Percentiles rank a stretch among this genome's conserved stretches.
Conservation (phyloP, 1,140 invertebrate genomes). For the Mycetomoellerius zeteki region DNA sequence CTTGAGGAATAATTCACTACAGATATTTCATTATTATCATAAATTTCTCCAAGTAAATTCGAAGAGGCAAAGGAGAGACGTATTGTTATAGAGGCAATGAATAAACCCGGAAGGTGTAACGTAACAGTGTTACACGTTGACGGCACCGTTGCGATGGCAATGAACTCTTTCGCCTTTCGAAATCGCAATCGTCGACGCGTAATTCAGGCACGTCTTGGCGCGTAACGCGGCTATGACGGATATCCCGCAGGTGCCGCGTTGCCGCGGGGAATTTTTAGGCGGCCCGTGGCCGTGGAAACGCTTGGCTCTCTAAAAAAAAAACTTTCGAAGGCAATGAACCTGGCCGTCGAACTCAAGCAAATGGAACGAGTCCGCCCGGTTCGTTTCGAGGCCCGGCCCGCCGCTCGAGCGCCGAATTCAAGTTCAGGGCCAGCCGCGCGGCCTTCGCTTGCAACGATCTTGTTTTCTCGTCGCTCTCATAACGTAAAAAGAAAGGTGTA, state of each 20-base stretch:
- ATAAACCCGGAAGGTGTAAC: constrained; percentile 20
- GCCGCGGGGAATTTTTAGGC: constrained; percentile 75
- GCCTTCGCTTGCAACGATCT: neutral
- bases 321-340: constrained; percentile 83
- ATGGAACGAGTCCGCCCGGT: constrained; percentile 54
- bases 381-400: constrained; percentile 42
- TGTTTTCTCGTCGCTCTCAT: neutral
- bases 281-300: neutral
- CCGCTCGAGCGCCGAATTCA: constrained; percentile 65
- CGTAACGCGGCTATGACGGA: constrained; percentile 57
- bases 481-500: no score
- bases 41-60: neutral
- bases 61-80: neutral
- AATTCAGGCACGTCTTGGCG: constrained; percentile 61
- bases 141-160: constrained; percentile 65
- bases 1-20: neutral
- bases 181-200: constrained; percentile 63
- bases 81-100: neutral
- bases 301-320: constrained; percentile 65
- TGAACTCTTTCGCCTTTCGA: constrained; percentile 75
- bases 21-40: neutral
- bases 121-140: constrained; percentile 37
- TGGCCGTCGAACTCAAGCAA: constrained; percentile 49
- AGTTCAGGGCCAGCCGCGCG: constrained; percentile 77
- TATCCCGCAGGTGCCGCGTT: constrained; percentile 12